Conservation (phyloP, 2,797 vertebrate species). For the Emys orbicularis region DNA sequence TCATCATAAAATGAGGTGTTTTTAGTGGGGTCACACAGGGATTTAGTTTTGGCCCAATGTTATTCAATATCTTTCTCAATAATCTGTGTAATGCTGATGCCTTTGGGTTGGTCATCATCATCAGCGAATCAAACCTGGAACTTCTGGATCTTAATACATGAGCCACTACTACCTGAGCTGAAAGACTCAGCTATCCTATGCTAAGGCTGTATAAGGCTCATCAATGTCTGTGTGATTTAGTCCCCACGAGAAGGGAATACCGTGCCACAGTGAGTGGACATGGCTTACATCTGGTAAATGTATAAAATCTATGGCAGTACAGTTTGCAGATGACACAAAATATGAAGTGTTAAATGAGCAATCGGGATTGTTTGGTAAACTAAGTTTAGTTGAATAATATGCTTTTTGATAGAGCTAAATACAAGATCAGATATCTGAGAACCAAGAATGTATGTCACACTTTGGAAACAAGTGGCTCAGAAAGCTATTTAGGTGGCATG, state of each 20-base stretch:
- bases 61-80: background rate
- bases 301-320: background rate
- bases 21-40: background rate
- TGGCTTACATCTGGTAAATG: background rate
- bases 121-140: background rate
- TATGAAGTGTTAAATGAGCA: background rate
- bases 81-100: background rate
- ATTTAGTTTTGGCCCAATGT: background rate
- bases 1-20: background rate
- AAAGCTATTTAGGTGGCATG: background rate
- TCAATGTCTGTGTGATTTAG: background rate
- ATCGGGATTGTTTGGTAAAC: background rate
- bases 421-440: background rate
- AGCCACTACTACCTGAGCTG: background rate
- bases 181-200: background rate
- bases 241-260: background rate
- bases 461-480: background rate
- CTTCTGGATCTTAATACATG: background rate
- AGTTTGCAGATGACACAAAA: background rate
- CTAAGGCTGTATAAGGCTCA: background rate
- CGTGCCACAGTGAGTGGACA: background rate
- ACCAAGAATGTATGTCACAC: background rate
- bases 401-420: background rate
- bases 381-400: background rate
- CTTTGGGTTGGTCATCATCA: background rate